A percentile compares a stretch with the other conserved stretches of the same genome.
These are phyloP conservation scores for Gastrophysa polygoni DNA, from an alignment of 2,888 invertebrate species.

Conservation along the genomic window DNA sequence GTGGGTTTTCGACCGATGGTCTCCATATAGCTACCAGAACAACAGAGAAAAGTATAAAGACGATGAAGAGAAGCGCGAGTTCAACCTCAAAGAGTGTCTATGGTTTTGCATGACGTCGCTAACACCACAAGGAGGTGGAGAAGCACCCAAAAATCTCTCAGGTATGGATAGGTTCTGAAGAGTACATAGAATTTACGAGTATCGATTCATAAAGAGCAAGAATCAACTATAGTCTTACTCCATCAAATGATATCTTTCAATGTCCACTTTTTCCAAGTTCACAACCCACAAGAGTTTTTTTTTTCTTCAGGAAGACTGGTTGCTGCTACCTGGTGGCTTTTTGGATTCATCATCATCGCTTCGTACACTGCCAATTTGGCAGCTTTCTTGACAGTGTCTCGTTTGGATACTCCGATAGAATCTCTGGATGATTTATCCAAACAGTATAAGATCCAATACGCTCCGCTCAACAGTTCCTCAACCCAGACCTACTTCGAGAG, in stretches of 20 bases:
- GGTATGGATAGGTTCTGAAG: neutral
- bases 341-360: constrained; percentile 98
- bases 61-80: constrained; percentile 92
- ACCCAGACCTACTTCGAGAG: constrained; percentile 94
- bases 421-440: constrained; percentile 93
- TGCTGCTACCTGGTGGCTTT: constrained; percentile 99
- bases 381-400: constrained; percentile 93
- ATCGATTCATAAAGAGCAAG: too few species aligned
- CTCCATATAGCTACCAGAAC: constrained; percentile 96
- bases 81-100: constrained; percentile 93
- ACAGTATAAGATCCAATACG: constrained; percentile 91
- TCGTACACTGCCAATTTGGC: constrained; percentile 98
- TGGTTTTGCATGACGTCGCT: constrained; percentile 99
- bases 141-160: constrained; percentile 94
- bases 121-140: constrained; percentile 94
- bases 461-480: constrained; percentile 85
- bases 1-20: constrained; percentile 97
- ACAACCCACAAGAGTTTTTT: too few species aligned
- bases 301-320: constrained; percentile 67
- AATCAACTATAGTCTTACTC: too few species aligned
- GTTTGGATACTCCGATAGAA: constrained; percentile 91
- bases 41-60: constrained; percentile 91
- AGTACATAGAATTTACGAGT: too few species aligned
- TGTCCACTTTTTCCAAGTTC: too few species aligned
- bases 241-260: too few species aligned